Conservation (phyloP, 30 jellyfish, hydroid and myxozoan genomes). For the Thelohanellus kitauei region DNA sequence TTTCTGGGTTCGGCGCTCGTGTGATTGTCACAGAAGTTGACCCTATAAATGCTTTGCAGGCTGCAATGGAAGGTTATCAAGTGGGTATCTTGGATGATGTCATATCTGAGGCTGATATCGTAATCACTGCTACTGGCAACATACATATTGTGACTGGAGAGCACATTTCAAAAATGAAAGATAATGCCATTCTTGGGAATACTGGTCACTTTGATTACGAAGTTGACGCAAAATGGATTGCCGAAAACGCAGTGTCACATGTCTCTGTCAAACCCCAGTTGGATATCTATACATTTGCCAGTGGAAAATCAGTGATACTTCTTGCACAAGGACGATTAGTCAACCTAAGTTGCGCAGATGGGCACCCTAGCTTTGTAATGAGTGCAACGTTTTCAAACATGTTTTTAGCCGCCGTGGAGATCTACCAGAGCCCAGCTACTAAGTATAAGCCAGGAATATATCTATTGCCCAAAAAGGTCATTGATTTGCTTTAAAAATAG, state of each 20-base stretch:
- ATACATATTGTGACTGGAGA: background rate
- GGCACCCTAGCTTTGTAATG: constrained; percentile 90
- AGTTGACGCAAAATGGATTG: constrained; percentile 46
- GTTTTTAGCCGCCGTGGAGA: too few relatives aligned
- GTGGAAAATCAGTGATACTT: constrained; percentile 34
- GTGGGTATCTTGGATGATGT: background rate
- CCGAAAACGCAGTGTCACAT: constrained; percentile 7
- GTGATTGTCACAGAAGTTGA: constrained; percentile 1
- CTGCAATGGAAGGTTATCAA: background rate
- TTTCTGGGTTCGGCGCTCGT: background rate
- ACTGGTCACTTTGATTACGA: constrained; percentile 84
- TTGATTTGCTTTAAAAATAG: too few relatives aligned
- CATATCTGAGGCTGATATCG: background rate
- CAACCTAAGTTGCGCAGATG: constrained; percentile 82
- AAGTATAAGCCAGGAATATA: constrained; percentile 28
- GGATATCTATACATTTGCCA: constrained; percentile 51
- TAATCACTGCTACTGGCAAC: background rate
- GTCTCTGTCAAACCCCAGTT: constrained; percentile 4
- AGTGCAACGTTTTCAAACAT: constrained; percentile 62
- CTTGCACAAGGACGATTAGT: constrained; percentile 82
- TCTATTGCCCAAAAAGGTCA: constrained; percentile 52
- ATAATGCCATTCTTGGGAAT: constrained; percentile 65
- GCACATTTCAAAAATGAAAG: constrained; percentile 19
- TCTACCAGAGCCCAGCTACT: too few relatives aligned
- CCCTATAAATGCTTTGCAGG: constrained; percentile 1